These are phyloP conservation scores for Brachyrhaphis roseni DNA, from an alignment of 2,797 vertebrate species.

Conservation along the genomic window DNA sequence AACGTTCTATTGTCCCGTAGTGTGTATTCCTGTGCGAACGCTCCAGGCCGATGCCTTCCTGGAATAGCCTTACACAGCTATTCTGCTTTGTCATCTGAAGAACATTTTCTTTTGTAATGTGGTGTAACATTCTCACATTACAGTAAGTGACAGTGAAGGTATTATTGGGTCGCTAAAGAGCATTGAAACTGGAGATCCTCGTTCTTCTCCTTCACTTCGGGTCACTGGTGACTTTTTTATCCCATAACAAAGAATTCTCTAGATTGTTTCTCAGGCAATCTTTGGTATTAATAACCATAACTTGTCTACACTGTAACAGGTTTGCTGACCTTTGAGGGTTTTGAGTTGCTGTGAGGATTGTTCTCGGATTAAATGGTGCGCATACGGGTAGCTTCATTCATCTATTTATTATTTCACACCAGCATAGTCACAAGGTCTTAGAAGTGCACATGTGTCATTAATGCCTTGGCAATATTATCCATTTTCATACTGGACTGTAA, in stretches of 20 bases:
- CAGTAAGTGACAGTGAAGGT: neutral
- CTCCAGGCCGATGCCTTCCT: neutral
- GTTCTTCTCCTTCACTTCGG: neutral
- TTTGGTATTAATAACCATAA: neutral
- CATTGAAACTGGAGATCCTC: neutral
- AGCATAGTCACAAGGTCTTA: neutral
- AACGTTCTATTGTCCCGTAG: neutral
- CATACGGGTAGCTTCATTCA: neutral
- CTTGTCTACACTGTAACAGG: neutral
- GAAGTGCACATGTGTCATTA: neutral
- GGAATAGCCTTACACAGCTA: neutral
- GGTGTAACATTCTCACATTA: neutral
- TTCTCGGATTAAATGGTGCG: neutral
- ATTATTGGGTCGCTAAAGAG: neutral
- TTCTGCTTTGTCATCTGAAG: neutral
- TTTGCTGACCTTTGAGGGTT: neutral
- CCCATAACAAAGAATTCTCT: neutral
- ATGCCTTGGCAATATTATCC: no score
- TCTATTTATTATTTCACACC: neutral
- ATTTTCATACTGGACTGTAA: no score
- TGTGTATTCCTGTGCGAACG: neutral
- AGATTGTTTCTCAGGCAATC: neutral
- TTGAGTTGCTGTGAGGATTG: neutral
- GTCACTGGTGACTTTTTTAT: neutral
- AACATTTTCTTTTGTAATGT: slow-evolving; percentile 2